A percentile compares a stretch with the other conserved stretches of the same genome.
Conservation (phyloP, 2,113 vertebrate species). For the Mandrillus leucophaeus region DNA sequence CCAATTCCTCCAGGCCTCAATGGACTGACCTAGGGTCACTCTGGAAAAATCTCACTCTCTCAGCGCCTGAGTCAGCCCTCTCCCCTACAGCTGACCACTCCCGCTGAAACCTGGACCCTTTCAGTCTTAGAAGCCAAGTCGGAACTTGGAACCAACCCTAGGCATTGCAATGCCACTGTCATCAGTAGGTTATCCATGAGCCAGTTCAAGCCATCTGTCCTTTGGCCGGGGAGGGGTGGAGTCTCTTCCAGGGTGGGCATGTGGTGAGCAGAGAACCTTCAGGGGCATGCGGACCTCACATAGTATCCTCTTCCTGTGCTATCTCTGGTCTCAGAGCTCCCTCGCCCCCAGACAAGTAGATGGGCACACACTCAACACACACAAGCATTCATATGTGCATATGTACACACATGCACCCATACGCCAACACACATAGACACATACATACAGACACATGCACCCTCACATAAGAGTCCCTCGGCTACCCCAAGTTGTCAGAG, state of each 20-base stretch:
- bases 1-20: not conserved
- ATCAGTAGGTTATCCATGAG: not conserved
- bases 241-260: not conserved
- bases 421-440: not conserved
- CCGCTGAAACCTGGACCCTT: not conserved
- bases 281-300: not conserved
- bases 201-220: not conserved
- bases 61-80: not conserved
- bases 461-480: not conserved
- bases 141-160: not conserved
- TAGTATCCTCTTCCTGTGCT: not conserved
- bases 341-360: not conserved
- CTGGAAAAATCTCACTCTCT: not conserved
- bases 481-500: not conserved
- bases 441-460: not conserved
- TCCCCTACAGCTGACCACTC: not conserved
- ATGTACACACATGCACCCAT: not conserved
- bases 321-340: not conserved
- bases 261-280: constrained; percentile 18
- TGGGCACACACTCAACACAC: not conserved
- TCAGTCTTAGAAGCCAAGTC: not conserved
- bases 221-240: not conserved
- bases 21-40: not conserved
- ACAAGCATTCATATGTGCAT: not conserved
- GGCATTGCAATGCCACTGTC: not conserved